Percentiles rank a stretch among this genome's conserved stretches.
Conservation (phyloP, 2,888 invertebrate species). For the Habrosyne pyritoides region DNA sequence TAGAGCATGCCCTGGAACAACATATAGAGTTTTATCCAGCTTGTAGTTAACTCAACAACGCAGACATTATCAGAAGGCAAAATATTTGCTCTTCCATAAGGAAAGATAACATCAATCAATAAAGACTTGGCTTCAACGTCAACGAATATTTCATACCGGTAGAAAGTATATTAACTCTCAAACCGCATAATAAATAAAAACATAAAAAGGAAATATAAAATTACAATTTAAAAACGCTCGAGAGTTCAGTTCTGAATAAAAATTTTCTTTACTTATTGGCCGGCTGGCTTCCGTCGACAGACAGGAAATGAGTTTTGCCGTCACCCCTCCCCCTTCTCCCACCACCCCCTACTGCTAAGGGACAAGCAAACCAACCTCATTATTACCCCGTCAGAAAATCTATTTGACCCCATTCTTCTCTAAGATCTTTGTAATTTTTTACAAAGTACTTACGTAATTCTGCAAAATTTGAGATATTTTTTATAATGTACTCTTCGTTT, state of each 20-base stretch:
- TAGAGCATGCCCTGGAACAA: no score
- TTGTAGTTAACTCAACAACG: no score
- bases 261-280: constrained; percentile 74
- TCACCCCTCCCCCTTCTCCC: constrained; percentile 32
- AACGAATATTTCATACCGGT: neutral
- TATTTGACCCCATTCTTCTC: constrained; percentile 48
- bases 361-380: constrained; percentile 66
- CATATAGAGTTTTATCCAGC: no score
- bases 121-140: neutral
- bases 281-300: constrained; percentile 67
- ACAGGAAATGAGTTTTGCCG: constrained; percentile 78
- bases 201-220: constrained; percentile 57
- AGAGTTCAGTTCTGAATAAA: constrained; percentile 63
- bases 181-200: constrained; percentile 24
- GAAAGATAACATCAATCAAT: neutral
- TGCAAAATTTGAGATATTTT: neutral
- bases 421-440: constrained; percentile 36
- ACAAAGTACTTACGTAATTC: constrained; percentile 16
- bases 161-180: constrained; percentile 9
- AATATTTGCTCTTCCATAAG: neutral
- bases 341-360: constrained; percentile 33
- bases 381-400: constrained; percentile 63
- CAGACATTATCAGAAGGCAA: neutral
- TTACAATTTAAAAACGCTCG: constrained; percentile 58
- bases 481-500: neutral